A percentile compares a stretch with the other conserved stretches of the same genome.
Evolutionary conservation across 1,140 invertebrate species (phyloP).

Genomic region (Drosophila watanabei): DNA sequence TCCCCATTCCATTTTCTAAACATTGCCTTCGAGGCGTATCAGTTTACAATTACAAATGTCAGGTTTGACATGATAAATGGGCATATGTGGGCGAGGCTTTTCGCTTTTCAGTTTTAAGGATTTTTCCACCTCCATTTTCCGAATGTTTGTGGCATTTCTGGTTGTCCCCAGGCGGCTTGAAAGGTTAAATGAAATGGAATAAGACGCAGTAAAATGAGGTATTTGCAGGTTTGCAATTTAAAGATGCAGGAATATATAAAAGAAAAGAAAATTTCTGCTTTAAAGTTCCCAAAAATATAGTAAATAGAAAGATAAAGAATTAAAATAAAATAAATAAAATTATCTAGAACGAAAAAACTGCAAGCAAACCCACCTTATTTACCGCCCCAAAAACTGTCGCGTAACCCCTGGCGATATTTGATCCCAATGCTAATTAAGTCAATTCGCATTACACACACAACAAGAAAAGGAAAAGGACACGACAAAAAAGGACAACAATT

Average conservation of each 20-base stretch:
- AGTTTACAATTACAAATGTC: constrained; percentile 84
- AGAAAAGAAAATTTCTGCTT: neutral
- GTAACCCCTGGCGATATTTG: constrained; percentile 47
- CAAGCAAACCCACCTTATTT: neutral
- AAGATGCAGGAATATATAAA: neutral
- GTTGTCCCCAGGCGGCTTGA: constrained; percentile 34
- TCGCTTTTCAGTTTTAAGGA: constrained; percentile 46
- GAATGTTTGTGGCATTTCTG: constrained; percentile 57
- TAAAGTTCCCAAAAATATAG: neutral
- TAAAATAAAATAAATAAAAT: neutral
- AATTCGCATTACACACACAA: constrained; percentile 60
- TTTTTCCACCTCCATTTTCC: constrained; percentile 31
- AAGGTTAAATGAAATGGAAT: constrained; percentile 58
- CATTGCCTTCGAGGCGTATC: constrained; percentile 68
- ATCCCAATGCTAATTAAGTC: constrained; percentile 68
- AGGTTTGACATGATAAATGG: constrained; percentile 82
- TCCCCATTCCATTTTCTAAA: neutral
- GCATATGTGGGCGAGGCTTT: constrained; percentile 71
- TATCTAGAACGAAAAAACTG: neutral
- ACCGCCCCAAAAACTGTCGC: constrained; percentile 16
- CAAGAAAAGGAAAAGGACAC: constrained; percentile 22
- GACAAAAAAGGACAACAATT: constrained; percentile 49
- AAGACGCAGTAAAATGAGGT: constrained; percentile 1
- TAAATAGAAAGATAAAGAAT: neutral
- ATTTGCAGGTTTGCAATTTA: constrained; percentile 5